Percentiles rank a stretch among this genome's conserved stretches.
Conservation (phyloP, 2,888 invertebrate species). For the Lithophane socia region DNA sequence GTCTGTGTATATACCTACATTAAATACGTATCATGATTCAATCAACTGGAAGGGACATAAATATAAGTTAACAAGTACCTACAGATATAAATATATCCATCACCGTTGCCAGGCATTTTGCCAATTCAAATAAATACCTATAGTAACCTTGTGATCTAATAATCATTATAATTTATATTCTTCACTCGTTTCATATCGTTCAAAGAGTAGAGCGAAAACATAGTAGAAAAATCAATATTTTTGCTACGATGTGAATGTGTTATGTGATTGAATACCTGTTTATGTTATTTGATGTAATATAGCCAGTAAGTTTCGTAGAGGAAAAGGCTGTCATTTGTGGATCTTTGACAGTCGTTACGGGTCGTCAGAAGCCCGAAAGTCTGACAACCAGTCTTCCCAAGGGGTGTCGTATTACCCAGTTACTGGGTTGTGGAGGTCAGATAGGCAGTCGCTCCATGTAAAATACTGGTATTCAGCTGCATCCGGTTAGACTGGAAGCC, state of each 20-base stretch:
- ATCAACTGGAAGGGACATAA: conserved; percentile 48
- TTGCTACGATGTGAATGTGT: neutral
- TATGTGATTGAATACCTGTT: neutral
- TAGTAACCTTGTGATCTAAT: conserved; percentile 34
- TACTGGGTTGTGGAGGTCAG: too few species aligned
- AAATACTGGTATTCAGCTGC: too few species aligned
- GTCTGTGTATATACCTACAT: neutral
- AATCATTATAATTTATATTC: conserved; percentile 41
- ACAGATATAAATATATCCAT: conserved; percentile 25
- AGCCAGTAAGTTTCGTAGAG: too few species aligned
- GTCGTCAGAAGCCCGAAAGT: too few species aligned
- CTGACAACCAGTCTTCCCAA: too few species aligned
- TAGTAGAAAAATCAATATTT: neutral
- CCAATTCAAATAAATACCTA: conserved; percentile 49
- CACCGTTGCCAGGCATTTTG: conserved; percentile 45
- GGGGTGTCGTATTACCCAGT: too few species aligned
- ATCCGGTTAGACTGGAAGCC: too few species aligned
- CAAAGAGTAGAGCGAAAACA: conserved; percentile 15
- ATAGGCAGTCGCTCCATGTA: too few species aligned
- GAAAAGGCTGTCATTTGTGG: too few species aligned
- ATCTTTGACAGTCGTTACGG: too few species aligned
- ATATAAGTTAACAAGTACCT: conserved; percentile 30
- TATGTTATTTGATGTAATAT: neutral
- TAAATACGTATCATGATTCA: conserved; percentile 28
- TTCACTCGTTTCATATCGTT: neutral